Evolutionary conservation across 1,140 invertebrate genomes (phyloP).

Genomic region (Drosophila nebulosa): DNA sequence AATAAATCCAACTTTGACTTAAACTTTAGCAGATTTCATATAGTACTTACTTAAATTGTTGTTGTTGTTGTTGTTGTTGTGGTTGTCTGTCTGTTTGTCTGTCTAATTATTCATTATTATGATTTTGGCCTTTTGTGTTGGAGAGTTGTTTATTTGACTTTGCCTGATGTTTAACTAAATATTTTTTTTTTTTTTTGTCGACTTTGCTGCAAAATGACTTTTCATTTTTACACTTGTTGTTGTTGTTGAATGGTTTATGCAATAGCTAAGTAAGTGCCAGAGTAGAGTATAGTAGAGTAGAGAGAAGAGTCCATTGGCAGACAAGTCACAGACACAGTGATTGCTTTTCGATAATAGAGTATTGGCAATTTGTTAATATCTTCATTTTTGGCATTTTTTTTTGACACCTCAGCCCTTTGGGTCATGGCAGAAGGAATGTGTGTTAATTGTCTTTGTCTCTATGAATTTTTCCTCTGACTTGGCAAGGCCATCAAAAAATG

Average conservation of each 20-base stretch:
- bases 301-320: not conserved
- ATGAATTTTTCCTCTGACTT: not conserved
- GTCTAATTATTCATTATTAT: slow-evolving; percentile 58
- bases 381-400: not conserved
- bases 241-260: slow-evolving; percentile 16
- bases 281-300: not conserved
- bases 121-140: slow-evolving; percentile 35
- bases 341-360: too few relatives aligned
- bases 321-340: not conserved
- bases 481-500: not conserved
- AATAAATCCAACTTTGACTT: not conserved
- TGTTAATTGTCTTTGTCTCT: slow-evolving; percentile 2
- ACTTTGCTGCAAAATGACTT: slow-evolving; percentile 32
- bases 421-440: slow-evolving; percentile 35
- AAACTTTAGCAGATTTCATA: not conserved
- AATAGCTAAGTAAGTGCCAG: not conserved
- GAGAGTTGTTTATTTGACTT: not conserved
- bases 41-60: not conserved
- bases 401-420: slow-evolving; percentile 31
- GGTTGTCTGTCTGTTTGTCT: too few relatives aligned
- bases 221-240: slow-evolving; percentile 34
- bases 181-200: slow-evolving; percentile 2
- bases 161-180: not conserved
- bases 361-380: not conserved
- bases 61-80: too few relatives aligned